Evolutionary conservation across 2,888 invertebrate species (phyloP), one percentile per base, ranked within the genome.

Genomic region (Camponotus fellah): DNA sequence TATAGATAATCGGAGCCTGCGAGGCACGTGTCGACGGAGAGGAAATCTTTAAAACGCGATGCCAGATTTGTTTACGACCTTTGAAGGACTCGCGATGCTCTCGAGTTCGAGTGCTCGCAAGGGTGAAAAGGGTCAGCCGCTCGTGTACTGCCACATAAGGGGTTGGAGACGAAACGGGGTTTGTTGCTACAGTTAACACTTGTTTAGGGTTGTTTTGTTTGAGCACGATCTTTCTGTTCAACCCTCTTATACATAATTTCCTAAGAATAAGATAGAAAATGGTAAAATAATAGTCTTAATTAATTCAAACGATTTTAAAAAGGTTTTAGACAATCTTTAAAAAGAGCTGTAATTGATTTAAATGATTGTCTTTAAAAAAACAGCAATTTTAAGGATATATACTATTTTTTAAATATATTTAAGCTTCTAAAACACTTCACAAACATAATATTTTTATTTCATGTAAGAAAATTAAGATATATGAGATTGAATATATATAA

Each of bases 151-250:
- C 75, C 86, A 81, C 72, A 60, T 60, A 91, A 91, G 87, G 91
- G 92, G 89, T 90, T 85, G 86, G 81, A 87, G 86, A 88, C 87
- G 91, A 90, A 91, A 88, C 87, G 85, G 88, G 89, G 90, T 90
- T 89, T 91, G 92, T 92, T 92, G 91, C 91, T 87, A 90, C 90
- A 91, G 92, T 92, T 92, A 93, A 92, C 93, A 92, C 92, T 93
- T 92, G 89, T 91, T 88, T 86, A 89, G 90, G 89, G 88, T 91
- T 86, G 87, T 85, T 82, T 86, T 58, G 79, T 69, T 83, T 83
- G 79, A 21, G 79, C 46, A 46, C 79, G 69, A 76, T 77, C 49
- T 49, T 49, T 49, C 53, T 56, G 56, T 5, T 49, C 37, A 21
- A 71, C 46, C 72, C 79, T 62, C 60, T 60, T 21, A 9, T 60